These are phyloP conservation scores for Peromyscus polionotus DNA, from an alignment of 2,113 vertebrate species.

Conservation along the genomic window DNA sequence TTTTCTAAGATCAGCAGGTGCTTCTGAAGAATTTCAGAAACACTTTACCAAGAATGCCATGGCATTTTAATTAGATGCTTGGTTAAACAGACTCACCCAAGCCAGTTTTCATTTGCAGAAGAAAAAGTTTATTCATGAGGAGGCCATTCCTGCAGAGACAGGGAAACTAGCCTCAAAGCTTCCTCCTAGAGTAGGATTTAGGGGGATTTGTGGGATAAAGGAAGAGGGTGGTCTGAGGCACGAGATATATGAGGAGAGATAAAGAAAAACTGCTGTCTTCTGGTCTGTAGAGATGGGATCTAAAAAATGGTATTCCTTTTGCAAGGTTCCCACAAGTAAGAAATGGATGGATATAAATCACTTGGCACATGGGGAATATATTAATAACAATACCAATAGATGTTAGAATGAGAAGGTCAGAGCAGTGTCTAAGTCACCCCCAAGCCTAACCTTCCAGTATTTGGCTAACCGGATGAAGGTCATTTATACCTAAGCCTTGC, in stretches of 20 bases:
- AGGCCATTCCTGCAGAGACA: neutral
- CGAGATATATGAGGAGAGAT: neutral
- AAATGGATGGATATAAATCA: slow-evolving; percentile 6
- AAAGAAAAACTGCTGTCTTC: neutral
- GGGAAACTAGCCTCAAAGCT: neutral
- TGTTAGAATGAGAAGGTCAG: neutral
- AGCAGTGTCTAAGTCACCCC: neutral
- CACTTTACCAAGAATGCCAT: neutral
- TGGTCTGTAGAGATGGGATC: neutral
- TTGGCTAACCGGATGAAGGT: neutral
- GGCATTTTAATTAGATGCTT: neutral
- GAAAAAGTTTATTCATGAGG: neutral
- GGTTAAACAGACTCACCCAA: neutral
- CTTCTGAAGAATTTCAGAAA: slow-evolving; percentile 1
- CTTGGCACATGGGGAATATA: neutral
- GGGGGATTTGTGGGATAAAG: neutral
- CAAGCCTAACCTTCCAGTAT: neutral
- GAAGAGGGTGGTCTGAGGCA: neutral
- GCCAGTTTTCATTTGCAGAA: slow-evolving; percentile 16
- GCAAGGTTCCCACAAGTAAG: neutral
- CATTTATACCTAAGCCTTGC: too few species aligned
- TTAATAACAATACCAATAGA: neutral
- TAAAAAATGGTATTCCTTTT: neutral
- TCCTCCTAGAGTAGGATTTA: neutral
- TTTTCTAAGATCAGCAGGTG: neutral